phyloP scores from a whole-genome alignment of 2,797 vertebrate genomes.

The Calcarius lapponicus region DNA sequence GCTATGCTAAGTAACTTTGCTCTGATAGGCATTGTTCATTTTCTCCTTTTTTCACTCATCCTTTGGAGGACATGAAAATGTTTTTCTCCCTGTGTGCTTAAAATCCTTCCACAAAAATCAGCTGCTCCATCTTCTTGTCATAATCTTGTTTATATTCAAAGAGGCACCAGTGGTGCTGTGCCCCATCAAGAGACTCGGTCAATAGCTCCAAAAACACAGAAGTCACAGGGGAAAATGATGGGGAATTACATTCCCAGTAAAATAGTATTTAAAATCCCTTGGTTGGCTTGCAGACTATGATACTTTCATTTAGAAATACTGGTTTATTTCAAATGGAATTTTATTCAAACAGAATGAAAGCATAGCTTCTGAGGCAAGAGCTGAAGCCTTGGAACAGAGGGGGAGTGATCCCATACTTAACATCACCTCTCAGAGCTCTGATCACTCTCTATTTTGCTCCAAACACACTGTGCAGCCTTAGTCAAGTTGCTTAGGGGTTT shows the following conservation, averaged over 20 bases:
- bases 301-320: background rate
- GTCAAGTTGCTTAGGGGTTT: background rate
- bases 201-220: background rate
- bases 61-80: background rate
- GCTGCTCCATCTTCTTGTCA: background rate
- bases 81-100: background rate
- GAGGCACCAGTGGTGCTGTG: background rate
- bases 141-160: slow-evolving; percentile 35
- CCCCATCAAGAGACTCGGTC: background rate
- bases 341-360: background rate
- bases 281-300: background rate
- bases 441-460: background rate
- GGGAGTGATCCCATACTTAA: background rate
- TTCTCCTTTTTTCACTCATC: background rate
- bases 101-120: slow-evolving; percentile 2
- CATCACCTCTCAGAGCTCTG: background rate
- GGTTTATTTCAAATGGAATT: background rate
- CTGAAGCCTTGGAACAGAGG: background rate
- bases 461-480: background rate
- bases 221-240: background rate
- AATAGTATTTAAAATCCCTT: background rate
- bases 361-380: background rate
- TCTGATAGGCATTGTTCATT: background rate
- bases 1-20: background rate
- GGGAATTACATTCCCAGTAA: background rate